Evolutionary conservation across 2,888 invertebrate genomes (phyloP).

Genomic region (Xestia rhomboidea): DNA sequence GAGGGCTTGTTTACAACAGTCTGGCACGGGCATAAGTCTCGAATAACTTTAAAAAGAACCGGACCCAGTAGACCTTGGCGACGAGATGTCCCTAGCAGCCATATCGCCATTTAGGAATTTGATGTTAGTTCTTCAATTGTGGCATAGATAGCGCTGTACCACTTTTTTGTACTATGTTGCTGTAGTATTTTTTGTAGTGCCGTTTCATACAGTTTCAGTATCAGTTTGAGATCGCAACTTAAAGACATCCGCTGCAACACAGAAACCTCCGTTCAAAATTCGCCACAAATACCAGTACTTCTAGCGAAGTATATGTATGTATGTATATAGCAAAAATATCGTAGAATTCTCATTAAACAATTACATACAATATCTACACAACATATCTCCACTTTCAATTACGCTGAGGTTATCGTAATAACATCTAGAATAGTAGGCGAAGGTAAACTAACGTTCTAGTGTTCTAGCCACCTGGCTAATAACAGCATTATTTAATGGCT

Average conservation of each 20-base stretch:
- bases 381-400: constrained; percentile 54
- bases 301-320: not conserved
- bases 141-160: not conserved
- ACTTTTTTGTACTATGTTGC: not conserved
- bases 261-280: not conserved
- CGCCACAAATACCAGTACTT: accelerated
- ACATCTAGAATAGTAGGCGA: constrained; percentile 44
- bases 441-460: constrained; percentile 32
- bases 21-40: too few species aligned
- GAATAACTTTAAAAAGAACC: too few species aligned
- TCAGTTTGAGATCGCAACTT: too few species aligned
- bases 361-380: constrained; percentile 42
- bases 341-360: constrained; percentile 40
- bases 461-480: constrained; percentile 24
- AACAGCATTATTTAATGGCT: constrained; percentile 29
- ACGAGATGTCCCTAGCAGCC: too few species aligned
- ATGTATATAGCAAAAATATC: not conserved
- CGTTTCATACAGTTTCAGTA: not conserved
- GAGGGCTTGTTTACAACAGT: too few species aligned
- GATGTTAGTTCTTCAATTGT: too few species aligned
- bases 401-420: constrained; percentile 44
- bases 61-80: too few species aligned
- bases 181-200: not conserved
- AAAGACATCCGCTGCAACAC: not conserved
- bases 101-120: too few species aligned